Evolutionary conservation across 2,113 vertebrate genomes (phyloP).

Genomic region (Sinocyclocheilus rhinocerous): DNA sequence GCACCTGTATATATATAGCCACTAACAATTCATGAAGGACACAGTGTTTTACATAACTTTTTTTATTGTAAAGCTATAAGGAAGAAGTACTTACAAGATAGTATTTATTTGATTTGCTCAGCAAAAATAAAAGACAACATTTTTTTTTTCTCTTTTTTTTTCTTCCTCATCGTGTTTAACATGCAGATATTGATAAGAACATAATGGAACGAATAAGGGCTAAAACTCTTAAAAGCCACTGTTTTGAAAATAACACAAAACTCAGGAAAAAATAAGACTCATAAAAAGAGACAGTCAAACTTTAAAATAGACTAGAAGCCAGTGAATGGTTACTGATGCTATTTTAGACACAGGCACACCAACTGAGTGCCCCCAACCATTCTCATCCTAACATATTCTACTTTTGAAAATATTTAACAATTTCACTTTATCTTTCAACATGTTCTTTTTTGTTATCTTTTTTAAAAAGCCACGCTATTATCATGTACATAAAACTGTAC

Average conservation of each 20-base stretch:
- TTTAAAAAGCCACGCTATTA: conserved; percentile 85
- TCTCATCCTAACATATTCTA: conserved; percentile 74
- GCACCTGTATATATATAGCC: not conserved
- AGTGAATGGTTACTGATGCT: conserved; percentile 69
- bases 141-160: conserved; percentile 53
- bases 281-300: conserved; percentile 58
- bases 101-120: conserved; percentile 95
- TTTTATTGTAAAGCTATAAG: conserved; percentile 99
- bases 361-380: conserved; percentile 72
- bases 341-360: conserved; percentile 76
- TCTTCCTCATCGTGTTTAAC: conserved; percentile 64
- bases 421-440: conserved; percentile 60
- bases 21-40: conserved; percentile 8
- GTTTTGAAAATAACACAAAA: conserved; percentile 63
- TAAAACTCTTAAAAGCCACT: conserved; percentile 78
- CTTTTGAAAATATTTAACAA: conserved; percentile 83
- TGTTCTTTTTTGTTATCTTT: conserved; percentile 56
- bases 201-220: conserved; percentile 69
- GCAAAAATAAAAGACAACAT: conserved; percentile 84
- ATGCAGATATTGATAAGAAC: conserved; percentile 76
- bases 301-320: conserved; percentile 68
- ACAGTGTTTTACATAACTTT: conserved; percentile 66
- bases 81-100: conserved; percentile 96
- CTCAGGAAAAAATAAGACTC: conserved; percentile 36
- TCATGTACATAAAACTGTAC: conserved; percentile 99